Base-by-base conservation (phyloP, 2,113 vertebrate species). In the Misgurnus mizolepis region DNA sequence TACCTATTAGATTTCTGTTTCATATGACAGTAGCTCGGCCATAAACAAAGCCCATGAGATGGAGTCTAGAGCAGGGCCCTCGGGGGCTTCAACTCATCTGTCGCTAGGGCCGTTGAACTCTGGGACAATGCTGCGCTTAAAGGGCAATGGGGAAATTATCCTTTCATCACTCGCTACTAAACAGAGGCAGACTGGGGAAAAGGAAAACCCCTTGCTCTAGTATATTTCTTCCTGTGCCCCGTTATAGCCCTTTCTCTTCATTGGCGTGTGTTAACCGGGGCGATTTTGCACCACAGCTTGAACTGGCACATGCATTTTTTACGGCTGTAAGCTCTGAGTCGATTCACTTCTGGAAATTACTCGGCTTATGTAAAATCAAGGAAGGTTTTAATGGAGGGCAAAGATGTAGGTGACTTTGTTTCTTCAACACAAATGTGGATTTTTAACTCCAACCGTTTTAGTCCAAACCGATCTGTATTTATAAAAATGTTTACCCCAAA, bases 1-100 rank as follows among this genome's bases (percentile, higher is more conserved):
- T 85, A 92, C 89, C 92, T 93, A 93, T 93, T 93, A 86, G 88
- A 86, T 93, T 88, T 93, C 91, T 91, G 86, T 90, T 86, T 86
- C 85, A 86, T 81, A 83, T 86, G 85, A 87, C 86, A 88, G 79
- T 81, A 78, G 72, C 66, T 69, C 69, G 80, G 79, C 83, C 41
- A 76, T 80, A 88, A 87, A 91, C 91, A 94, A 93, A 91, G 89
- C 86, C 50, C 82, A 80, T 40, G 89, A 88, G 87, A 88, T 88
- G 80, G 67, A 86, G 91, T 90, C 87, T 88, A 91, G 89, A 79
- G 87, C 76, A 74, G 84, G 77, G 85, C 89, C 90, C 87, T 84
- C 84, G 84, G 88, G 89, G 90, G 86, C 82, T 78, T 88, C 77
- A 90, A 90, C 89, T 93, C 91, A 89, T 93, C 91, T 92, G 88